phyloP scores from a whole-genome alignment of 2,888 invertebrate species.

The Acrobasis repandana region DNA sequence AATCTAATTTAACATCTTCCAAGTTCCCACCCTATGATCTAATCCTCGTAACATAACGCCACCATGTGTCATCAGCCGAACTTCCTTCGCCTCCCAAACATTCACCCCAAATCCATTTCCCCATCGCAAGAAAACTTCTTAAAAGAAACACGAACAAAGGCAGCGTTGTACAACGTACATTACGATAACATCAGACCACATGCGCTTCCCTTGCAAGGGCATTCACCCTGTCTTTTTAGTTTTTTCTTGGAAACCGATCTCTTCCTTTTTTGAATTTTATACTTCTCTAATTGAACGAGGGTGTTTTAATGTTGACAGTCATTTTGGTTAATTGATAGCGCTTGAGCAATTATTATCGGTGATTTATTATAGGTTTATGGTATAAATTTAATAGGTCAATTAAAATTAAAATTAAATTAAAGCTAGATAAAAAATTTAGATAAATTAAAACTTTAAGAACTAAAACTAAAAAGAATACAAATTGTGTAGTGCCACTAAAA shows the following conservation, averaged over 20 bases:
- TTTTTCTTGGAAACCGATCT: slow-evolving; percentile 62
- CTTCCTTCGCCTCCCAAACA: slow-evolving; percentile 42
- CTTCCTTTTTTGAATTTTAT: slow-evolving; percentile 51
- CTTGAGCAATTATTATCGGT: not conserved
- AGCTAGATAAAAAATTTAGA: no score
- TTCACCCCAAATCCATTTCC: slow-evolving; percentile 21
- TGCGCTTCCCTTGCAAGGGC: slow-evolving; percentile 59
- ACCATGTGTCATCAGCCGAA: slow-evolving; percentile 29
- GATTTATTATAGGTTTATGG: no score
- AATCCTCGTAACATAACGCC: slow-evolving; percentile 28
- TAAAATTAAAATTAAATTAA: no score
- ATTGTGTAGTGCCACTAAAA: no score
- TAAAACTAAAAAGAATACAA: no score
- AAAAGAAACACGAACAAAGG: slow-evolving; percentile 29
- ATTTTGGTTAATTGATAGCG: slow-evolving; percentile 61
- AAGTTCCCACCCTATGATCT: slow-evolving; percentile 22
- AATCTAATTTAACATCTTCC: not conserved
- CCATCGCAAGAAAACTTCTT: slow-evolving; percentile 6
- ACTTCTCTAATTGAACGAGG: slow-evolving; percentile 61
- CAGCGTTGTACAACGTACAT: slow-evolving; percentile 43
- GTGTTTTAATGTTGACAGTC: slow-evolving; percentile 56
- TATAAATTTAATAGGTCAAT: no score
- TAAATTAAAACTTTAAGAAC: no score
- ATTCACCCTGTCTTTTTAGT: slow-evolving; percentile 68
- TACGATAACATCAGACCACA: slow-evolving; percentile 38